Evolutionary conservation across 2,888 invertebrate genomes (phyloP).

Genomic region (Calliopum simillimum): DNA sequence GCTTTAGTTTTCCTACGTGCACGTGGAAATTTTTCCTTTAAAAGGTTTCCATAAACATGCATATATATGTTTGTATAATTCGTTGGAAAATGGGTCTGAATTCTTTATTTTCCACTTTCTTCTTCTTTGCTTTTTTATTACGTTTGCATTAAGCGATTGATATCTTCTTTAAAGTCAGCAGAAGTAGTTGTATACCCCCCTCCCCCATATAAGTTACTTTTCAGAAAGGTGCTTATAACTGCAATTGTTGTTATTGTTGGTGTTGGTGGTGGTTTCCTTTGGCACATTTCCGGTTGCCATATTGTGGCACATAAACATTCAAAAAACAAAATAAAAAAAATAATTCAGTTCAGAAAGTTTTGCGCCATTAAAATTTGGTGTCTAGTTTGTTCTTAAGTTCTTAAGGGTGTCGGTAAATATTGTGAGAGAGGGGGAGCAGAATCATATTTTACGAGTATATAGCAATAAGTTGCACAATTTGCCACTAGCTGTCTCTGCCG

Average conservation of each 20-base stretch:
- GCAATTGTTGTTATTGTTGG: background rate
- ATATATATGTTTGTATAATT: background rate
- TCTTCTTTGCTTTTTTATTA: background rate
- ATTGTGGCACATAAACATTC: conserved; percentile 20
- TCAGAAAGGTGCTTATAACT: background rate
- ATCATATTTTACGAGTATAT: background rate
- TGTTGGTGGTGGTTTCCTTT: conserved; percentile 8
- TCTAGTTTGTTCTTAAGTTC: background rate
- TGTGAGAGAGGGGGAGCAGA: background rate
- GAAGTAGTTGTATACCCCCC: background rate
- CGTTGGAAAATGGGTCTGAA: no score
- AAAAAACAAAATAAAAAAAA: background rate
- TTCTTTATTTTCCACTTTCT: background rate
- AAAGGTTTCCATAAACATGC: background rate
- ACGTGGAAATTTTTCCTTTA: background rate
- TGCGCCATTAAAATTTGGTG: background rate
- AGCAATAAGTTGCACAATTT: background rate
- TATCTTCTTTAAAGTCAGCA: conserved; percentile 5
- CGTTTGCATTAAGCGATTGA: conserved; percentile 10
- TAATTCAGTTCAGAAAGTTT: background rate
- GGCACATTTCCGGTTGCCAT: conserved; percentile 32
- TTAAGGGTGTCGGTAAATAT: no score
- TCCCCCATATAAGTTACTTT: background rate
- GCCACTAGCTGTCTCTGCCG: background rate
- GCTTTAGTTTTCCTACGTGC: conserved; percentile 5